phyloP scores from a whole-genome alignment of 2,113 vertebrate genomes.

The human (Homo sapiens) region DNA sequence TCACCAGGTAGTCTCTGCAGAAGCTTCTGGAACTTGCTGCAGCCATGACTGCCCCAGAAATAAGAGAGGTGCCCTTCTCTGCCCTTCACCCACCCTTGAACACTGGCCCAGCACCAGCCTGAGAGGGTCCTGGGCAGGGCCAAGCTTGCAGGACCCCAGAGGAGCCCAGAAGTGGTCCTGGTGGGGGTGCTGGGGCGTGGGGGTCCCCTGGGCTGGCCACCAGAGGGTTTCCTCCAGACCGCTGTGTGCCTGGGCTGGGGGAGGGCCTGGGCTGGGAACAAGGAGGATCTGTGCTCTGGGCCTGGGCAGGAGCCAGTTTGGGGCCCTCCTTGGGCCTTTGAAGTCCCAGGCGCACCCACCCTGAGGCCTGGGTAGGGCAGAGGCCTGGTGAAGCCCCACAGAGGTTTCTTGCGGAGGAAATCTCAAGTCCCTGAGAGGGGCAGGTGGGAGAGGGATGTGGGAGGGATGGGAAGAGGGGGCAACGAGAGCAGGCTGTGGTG shows the following conservation, averaged over 20 bases:
- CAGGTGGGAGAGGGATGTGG: fast-evolving
- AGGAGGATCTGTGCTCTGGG: not conserved
- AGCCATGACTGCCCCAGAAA: not conserved
- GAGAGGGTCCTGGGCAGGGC: not conserved
- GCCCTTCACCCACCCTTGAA: not conserved
- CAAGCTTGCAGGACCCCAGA: fast-evolving
- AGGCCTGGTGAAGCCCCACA: fast-evolving
- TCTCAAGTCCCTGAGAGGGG: not conserved
- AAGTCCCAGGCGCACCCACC: not conserved
- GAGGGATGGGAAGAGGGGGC: fast-evolving
- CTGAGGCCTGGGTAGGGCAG: not conserved
- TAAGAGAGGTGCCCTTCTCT: not conserved
- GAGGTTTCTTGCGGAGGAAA: not conserved
- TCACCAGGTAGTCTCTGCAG: not conserved
- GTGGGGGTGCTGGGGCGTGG: not conserved
- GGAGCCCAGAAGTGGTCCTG: fast-evolving
- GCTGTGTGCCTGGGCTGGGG: not conserved
- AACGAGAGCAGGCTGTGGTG: fast-evolving
- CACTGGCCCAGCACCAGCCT: not conserved
- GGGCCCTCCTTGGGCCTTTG: not conserved
- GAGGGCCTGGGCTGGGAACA: not conserved
- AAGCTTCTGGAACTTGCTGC: not conserved
- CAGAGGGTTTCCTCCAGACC: not conserved
- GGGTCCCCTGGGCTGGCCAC: not conserved
- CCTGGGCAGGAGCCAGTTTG: not conserved